phyloP scores from a whole-genome alignment of 2,113 vertebrate genomes.

The Dasyprocta punctata region DNA sequence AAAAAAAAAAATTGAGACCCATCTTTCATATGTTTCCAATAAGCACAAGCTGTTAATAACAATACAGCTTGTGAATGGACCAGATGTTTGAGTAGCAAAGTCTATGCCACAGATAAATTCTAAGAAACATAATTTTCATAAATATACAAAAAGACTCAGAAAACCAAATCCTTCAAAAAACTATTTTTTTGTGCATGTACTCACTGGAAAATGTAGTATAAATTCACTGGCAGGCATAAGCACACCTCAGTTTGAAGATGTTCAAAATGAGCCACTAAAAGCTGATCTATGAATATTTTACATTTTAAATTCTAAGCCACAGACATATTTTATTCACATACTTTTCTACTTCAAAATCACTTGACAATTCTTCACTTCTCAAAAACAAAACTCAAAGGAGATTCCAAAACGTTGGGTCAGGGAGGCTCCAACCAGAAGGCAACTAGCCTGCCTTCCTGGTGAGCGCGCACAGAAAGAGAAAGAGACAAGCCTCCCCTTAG shows the following conservation, averaged over 20 bases:
- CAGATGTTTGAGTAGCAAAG: not conserved
- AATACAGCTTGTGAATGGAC: not conserved
- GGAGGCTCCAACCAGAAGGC: too few species aligned
- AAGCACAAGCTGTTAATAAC: not conserved
- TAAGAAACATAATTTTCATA: constrained; percentile 12
- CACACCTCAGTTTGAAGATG: not conserved
- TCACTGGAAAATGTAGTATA: not conserved
- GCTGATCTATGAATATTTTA: not conserved
- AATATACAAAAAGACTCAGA: not conserved
- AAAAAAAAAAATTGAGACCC: not conserved
- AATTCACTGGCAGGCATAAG: not conserved
- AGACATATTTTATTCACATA: constrained; percentile 36
- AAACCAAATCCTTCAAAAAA: not conserved
- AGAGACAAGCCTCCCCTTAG: too few species aligned
- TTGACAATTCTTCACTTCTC: not conserved
- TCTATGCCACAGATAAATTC: constrained; percentile 8
- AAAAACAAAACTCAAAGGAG: constrained; percentile 46
- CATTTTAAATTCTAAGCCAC: not conserved
- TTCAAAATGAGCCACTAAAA: constrained; percentile 22
- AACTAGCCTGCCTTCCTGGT: too few species aligned
- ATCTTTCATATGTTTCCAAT: constrained; percentile 16
- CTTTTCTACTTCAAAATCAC: constrained; percentile 23
- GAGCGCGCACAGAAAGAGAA: too few species aligned
- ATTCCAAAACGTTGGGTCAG: too few species aligned
- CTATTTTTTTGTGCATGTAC: not conserved